Evolutionary conservation across 2,113 vertebrate species (phyloP).

Genomic region (Motacilla tschutschensis): DNA sequence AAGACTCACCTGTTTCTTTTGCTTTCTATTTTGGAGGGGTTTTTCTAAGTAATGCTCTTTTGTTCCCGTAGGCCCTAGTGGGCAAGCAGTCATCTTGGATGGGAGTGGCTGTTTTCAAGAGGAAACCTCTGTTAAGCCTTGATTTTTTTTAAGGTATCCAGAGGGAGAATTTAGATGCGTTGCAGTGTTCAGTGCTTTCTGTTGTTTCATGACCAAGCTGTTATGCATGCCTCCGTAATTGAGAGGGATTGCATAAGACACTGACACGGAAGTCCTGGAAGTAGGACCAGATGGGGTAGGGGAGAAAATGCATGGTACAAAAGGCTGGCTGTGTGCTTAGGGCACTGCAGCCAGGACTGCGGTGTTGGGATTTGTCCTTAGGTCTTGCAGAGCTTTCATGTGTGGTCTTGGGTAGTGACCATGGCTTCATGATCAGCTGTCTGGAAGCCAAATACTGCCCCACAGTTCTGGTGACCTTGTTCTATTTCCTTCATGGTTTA

Average conservation of each 20-base stretch:
- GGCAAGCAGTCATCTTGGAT: neutral
- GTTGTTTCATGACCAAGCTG: neutral
- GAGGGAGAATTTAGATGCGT: neutral
- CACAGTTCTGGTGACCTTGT: neutral
- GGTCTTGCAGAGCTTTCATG: rapidly evolving
- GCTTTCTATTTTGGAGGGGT: neutral
- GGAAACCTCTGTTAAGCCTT: neutral
- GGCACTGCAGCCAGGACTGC: rapidly evolving
- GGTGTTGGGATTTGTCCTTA: neutral
- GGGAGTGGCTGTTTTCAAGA: neutral
- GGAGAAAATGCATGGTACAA: neutral
- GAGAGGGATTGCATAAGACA: neutral
- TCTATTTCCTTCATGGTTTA: neutral
- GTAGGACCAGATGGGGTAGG: neutral
- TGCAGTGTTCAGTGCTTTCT: neutral
- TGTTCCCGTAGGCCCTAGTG: neutral
- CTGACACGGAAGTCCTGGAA: neutral
- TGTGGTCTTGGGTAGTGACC: neutral
- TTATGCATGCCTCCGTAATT: neutral
- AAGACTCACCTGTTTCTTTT: neutral
- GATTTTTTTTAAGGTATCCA: neutral
- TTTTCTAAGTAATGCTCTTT: neutral
- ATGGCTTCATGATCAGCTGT: rapidly evolving
- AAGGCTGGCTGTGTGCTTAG: neutral
- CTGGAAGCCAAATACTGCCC: neutral